Evolutionary conservation across 2,888 invertebrate genomes (phyloP).

Genomic region (Apeira syringaria): DNA sequence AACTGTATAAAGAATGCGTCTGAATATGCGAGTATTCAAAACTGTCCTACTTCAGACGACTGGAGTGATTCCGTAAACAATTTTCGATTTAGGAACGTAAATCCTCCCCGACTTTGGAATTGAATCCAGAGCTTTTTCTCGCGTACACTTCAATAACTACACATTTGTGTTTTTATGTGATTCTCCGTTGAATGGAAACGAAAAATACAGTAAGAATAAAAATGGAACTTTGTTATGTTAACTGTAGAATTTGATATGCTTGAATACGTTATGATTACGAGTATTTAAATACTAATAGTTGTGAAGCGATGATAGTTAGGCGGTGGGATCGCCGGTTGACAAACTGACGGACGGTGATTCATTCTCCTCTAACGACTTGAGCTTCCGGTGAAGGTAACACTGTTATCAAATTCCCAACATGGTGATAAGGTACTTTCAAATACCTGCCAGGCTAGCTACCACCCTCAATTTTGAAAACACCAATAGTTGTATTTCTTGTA

Average conservation of each 20-base stretch:
- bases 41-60: constrained; percentile 27
- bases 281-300: too few relatives aligned
- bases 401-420: too few relatives aligned
- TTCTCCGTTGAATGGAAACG: constrained; percentile 10
- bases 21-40: constrained; percentile 24
- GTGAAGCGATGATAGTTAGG: too few relatives aligned
- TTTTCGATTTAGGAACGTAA: constrained; percentile 32
- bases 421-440: too few relatives aligned
- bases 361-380: too few relatives aligned
- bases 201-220: not conserved
- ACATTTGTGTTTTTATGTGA: constrained; percentile 30
- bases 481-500: too few relatives aligned
- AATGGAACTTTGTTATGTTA: not conserved
- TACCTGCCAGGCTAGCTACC: too few relatives aligned
- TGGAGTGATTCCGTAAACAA: constrained; percentile 29
- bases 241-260: constrained; percentile 2
- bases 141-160: constrained; percentile 27
- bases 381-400: too few relatives aligned
- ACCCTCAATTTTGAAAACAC: too few relatives aligned
- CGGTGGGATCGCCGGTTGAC: too few relatives aligned
- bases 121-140: constrained; percentile 27
- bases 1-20: constrained; percentile 2
- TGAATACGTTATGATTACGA: too few relatives aligned
- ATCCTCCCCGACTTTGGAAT: constrained; percentile 29
- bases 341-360: too few relatives aligned